These are phyloP conservation scores for Oikopleura vanhoeffeni DNA, from an alignment of 23 tunicate species.

Conservation along the genomic window DNA sequence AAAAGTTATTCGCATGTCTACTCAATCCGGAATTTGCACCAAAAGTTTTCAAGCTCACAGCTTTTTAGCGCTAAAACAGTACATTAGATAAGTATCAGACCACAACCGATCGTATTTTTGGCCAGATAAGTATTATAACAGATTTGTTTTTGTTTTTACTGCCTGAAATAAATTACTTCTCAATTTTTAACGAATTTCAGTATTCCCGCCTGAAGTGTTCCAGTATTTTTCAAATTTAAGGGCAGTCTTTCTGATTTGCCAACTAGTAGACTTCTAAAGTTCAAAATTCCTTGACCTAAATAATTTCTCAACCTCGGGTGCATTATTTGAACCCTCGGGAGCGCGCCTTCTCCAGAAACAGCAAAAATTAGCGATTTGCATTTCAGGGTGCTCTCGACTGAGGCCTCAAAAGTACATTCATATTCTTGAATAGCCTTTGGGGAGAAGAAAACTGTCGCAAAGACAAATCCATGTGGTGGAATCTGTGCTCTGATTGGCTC, in stretches of 20 bases:
- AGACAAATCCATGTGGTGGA: slow-evolving; percentile 44
- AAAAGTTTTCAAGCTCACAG: too few species aligned
- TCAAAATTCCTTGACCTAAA: slow-evolving; percentile 37
- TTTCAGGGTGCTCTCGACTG: not conserved
- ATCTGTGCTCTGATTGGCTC: slow-evolving; percentile 58
- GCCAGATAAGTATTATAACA: too few species aligned
- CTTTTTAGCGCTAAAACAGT: too few species aligned
- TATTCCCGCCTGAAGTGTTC: slow-evolving; percentile 57
- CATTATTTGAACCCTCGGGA: slow-evolving; percentile 47
- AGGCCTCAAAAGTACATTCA: slow-evolving; percentile 53
- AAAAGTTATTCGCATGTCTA: too few species aligned
- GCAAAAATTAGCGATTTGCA: slow-evolving; percentile 29
- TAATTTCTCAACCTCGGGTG: slow-evolving; percentile 40
- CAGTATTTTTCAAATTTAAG: slow-evolving; percentile 43
- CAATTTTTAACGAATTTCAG: not conserved
- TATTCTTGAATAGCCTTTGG: slow-evolving; percentile 75
- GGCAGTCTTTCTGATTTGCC: slow-evolving; percentile 31
- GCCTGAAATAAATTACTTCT: too few species aligned
- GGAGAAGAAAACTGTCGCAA: slow-evolving; percentile 47
- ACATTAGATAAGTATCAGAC: too few species aligned
- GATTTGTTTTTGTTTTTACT: too few species aligned
- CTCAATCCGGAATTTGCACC: too few species aligned
- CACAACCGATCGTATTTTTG: too few species aligned
- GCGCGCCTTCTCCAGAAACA: slow-evolving; percentile 60
- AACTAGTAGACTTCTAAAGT: slow-evolving; percentile 40